Evolutionary conservation across 2,113 vertebrate species (phyloP), one percentile per base, ranked within the genome.

Genomic region (Oplegnathus fasciatus): DNA sequence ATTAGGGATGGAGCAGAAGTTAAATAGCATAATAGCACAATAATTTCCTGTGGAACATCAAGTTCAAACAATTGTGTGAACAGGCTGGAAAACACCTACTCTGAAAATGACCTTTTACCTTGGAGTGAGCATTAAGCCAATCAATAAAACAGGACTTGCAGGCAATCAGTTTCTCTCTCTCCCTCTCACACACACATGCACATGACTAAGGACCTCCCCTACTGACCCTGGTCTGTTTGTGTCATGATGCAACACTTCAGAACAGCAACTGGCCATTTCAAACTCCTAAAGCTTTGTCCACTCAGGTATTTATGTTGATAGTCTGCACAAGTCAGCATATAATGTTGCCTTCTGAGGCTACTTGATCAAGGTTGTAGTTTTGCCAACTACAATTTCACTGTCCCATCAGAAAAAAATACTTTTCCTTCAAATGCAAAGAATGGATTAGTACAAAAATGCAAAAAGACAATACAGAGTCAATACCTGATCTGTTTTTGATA

Each of bases 21-120:
- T 79, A 40, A 85, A 85, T 9, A 13, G 18, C 32, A 48, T 2
- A 24, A 24, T 10, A 60, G 32, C 15, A 10, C 34, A 50, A 32
- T 52, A 1, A 48, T 67, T 68, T 82, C 57, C 78, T 32, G 40
- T 66, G 58, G n/a, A 67, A 67, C 26, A 57, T 83, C 28, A 42
- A 73, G 42, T 50, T 80, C 1, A 83, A 81, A 78, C 22, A 46
- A 57, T 1, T 55, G 42, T 71, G 26, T 14, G 57, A 40, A 67
- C 14, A 78, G 57, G 86, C 55, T 50, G 4, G 57, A 13, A 75
- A 65, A 55, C 72, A 68, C 32, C n/a, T 55, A 60, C 28, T 65
- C 46, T 60, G 20, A 62, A 90, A 76, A 66, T 70, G 69, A 75
- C 73, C 86, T 88, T 91, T 88, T 76, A 87, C 70, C 77, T 88